A percentile compares a stretch with the other conserved stretches of the same genome.
Conservation (phyloP, 2,888 invertebrate genomes). For the Terebella lapidaria region DNA sequence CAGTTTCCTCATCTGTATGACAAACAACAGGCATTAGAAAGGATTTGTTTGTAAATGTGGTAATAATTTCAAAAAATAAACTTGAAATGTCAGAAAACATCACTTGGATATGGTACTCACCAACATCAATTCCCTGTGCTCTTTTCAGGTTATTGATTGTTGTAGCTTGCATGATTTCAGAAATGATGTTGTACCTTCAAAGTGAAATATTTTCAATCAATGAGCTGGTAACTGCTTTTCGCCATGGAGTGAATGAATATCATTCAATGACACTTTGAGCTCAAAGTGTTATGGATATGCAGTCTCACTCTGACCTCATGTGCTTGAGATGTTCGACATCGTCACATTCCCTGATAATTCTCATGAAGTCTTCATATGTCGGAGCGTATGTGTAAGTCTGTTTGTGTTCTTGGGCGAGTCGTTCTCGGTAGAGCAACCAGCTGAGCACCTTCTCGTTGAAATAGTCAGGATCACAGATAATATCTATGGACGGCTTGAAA, state of each 20-base stretch:
- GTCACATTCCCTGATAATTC: conserved; percentile 74
- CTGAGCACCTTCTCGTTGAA: conserved; percentile 81
- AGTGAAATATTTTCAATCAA: conserved; percentile 3
- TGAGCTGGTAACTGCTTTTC: no score
- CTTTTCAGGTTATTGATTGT: conserved; percentile 58
- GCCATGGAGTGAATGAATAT: no score
- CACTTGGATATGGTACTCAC: no score
- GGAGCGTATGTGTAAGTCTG: conserved; percentile 82
- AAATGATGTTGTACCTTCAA: conserved; percentile 75
- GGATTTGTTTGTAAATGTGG: no score
- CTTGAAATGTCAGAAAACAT: no score
- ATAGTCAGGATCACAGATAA: conserved; percentile 83
- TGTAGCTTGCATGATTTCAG: conserved; percentile 90
- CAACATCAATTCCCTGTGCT: neutral
- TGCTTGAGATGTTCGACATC: conserved; percentile 78
- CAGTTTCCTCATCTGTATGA: conserved; percentile 58
- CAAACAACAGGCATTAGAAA: neutral
- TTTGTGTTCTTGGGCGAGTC: conserved; percentile 65
- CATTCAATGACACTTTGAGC: no score
- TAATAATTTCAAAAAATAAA: no score
- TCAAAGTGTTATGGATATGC: no score
- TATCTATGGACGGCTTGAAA: conserved; percentile 75
- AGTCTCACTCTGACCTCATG: conserved; percentile 63
- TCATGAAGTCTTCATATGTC: conserved; percentile 82
- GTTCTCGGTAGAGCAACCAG: conserved; percentile 75